Evolutionary conservation across 92 coral and sea anemone species (phyloP).

Genomic region (Umimayanthus kanabou): DNA sequence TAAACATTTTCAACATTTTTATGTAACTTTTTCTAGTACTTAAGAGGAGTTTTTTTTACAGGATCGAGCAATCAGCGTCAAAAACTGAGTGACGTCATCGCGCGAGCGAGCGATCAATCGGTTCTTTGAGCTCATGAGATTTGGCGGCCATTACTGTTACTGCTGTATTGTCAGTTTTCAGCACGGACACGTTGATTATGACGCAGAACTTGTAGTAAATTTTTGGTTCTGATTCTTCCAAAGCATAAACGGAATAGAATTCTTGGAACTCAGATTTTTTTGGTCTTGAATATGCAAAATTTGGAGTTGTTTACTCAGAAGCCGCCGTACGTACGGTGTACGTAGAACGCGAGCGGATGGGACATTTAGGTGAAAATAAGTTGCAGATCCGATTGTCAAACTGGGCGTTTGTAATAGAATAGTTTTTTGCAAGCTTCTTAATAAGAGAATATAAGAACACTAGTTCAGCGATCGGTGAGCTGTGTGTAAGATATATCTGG

Average conservation of each 20-base stretch:
- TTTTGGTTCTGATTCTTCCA: constrained; percentile 13
- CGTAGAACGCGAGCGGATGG: constrained; percentile 24
- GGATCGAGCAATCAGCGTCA: no score
- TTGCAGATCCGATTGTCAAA: constrained; percentile 9
- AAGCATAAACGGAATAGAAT: constrained; percentile 14
- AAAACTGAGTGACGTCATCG: no score
- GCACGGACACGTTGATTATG: no score
- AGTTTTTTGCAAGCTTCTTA: constrained; percentile 15
- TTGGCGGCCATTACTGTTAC: no score
- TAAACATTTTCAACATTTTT: no score
- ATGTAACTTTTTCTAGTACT: no score
- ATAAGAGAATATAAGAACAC: constrained; percentile 22
- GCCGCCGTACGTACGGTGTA: constrained; percentile 15
- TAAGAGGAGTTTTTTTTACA: no score
- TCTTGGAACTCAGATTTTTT: constrained; percentile 14
- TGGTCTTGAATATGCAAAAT: constrained; percentile 20
- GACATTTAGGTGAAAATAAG: constrained; percentile 2
- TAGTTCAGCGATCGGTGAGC: not conserved
- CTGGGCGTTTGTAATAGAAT: constrained; percentile 8
- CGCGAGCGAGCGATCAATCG: no score
- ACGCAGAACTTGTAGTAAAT: constrained; percentile 8
- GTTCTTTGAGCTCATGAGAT: no score
- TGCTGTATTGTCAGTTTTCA: no score
- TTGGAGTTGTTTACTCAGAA: constrained; percentile 23
- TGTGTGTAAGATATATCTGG: not conserved